Percentiles rank a stretch among this genome's conserved stretches.
Conservation (phyloP, 2,888 invertebrate species). For the Sycophila texana region DNA sequence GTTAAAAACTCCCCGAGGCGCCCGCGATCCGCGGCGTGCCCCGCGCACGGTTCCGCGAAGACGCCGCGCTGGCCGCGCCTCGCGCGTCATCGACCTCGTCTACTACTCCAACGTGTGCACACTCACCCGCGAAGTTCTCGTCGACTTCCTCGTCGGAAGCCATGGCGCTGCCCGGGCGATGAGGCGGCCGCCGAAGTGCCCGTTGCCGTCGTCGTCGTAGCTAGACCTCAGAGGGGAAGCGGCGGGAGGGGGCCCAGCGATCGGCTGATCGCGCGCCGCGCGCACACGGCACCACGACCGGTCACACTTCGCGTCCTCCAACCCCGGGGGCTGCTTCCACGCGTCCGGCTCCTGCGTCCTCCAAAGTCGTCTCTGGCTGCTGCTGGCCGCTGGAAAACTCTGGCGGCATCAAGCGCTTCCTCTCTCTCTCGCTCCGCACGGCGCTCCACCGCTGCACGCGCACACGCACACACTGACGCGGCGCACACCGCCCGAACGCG, state of each 20-base stretch:
- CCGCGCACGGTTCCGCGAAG: too few relatives aligned
- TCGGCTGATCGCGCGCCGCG: neutral
- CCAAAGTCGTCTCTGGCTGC: conserved; percentile 2
- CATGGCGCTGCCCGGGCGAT: conserved; percentile 77
- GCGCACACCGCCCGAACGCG: too few relatives aligned
- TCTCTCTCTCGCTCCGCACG: conserved; percentile 12
- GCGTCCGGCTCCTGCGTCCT: neutral
- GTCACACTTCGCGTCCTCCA: conserved; percentile 6
- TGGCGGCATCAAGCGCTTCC: conserved; percentile 10
- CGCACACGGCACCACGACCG: conserved; percentile 28
- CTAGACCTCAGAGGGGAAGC: neutral
- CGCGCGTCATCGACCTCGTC: neutral
- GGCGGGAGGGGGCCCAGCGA: neutral
- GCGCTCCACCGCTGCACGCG: neutral
- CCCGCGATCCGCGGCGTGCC: conserved; percentile 43
- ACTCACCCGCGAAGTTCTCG: conserved; percentile 91
- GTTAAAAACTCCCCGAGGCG: conserved; percentile 16
- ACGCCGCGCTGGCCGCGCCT: neutral
- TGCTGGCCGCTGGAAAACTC: conserved; percentile 35
- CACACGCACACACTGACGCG: neutral
- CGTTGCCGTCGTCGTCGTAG: conserved; percentile 11
- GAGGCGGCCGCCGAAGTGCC: conserved; percentile 25
- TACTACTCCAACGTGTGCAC: neutral
- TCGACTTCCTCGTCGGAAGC: conserved; percentile 93
- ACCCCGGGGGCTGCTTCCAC: neutral